A percentile compares a stretch with the other conserved stretches of the same genome.
phyloP scores from a whole-genome alignment of 1,140 invertebrate species.

The Thrips palmi region DNA sequence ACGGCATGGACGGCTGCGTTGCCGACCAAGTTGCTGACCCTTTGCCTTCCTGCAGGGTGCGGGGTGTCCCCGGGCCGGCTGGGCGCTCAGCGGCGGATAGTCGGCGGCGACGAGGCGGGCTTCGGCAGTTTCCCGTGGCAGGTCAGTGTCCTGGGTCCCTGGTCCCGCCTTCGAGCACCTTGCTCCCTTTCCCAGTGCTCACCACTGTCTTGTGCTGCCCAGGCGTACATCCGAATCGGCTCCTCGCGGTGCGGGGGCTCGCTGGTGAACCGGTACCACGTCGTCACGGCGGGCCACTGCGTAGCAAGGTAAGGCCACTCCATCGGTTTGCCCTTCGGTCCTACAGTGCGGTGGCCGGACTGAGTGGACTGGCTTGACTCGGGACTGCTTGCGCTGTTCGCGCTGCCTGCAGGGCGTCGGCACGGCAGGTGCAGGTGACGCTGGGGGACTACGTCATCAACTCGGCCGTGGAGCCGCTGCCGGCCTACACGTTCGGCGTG shows the following conservation, averaged over 20 bases:
- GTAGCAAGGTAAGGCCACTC: slow-evolving; percentile 46
- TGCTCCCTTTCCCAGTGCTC: not conserved
- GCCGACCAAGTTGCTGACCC: not conserved
- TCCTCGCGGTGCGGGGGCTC: slow-evolving; percentile 84
- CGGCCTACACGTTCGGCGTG: slow-evolving; percentile 79
- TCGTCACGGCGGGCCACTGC: slow-evolving; percentile 92
- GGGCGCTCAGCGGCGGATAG: slow-evolving; percentile 72
- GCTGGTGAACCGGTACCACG: slow-evolving; percentile 76
- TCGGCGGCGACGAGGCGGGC: slow-evolving; percentile 81
- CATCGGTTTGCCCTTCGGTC: not conserved
- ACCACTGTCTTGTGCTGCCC: slow-evolving; percentile 19
- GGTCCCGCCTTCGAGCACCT: not conserved
- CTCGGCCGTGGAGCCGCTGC: slow-evolving; percentile 72
- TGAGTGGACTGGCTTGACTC: not conserved
- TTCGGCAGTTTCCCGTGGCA: slow-evolving; percentile 93
- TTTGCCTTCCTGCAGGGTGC: slow-evolving; percentile 42
- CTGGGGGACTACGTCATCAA: slow-evolving; percentile 88
- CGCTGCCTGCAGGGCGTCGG: slow-evolving; percentile 42
- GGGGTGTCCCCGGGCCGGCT: slow-evolving; percentile 65
- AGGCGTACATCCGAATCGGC: slow-evolving; percentile 83
- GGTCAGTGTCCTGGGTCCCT: slow-evolving; percentile 26
- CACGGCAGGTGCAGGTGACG: slow-evolving; percentile 76
- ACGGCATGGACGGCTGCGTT: no score
- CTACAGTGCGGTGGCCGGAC: not conserved
- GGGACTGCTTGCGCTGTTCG: not conserved